phyloP scores from a whole-genome alignment of 2,888 invertebrate genomes.

The Pachymerium ferrugineum region DNA sequence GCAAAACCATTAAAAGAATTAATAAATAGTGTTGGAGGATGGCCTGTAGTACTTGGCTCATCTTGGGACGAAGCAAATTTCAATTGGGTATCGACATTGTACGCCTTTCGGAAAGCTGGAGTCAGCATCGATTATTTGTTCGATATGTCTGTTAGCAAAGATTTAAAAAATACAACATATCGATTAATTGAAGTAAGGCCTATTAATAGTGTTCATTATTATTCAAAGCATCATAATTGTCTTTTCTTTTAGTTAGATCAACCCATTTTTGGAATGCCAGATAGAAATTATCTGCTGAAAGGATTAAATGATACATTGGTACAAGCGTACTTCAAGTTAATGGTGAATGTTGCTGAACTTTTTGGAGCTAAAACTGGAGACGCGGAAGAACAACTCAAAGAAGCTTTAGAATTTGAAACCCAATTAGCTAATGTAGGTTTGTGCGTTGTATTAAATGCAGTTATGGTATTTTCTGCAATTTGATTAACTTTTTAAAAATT shows the following conservation, averaged over 20 bases:
- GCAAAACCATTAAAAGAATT: constrained; percentile 65
- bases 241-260: constrained; percentile 66
- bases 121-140: constrained; percentile 85
- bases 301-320: constrained; percentile 73
- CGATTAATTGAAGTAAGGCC: constrained; percentile 74
- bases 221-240: neutral
- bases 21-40: constrained; percentile 73
- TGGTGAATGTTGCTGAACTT: constrained; percentile 73
- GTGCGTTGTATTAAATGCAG: neutral
- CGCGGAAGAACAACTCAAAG: constrained; percentile 65
- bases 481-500: neutral
- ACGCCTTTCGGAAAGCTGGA: constrained; percentile 69
- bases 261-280: constrained; percentile 68
- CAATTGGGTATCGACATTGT: constrained; percentile 75
- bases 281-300: constrained; percentile 77
- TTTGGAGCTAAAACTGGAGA: constrained; percentile 68
- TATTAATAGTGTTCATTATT: neutral
- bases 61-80: constrained; percentile 63
- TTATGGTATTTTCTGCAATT: neutral
- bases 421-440: constrained; percentile 79
- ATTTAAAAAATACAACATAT: constrained; percentile 79
- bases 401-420: constrained; percentile 82
- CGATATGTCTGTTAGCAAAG: constrained; percentile 81
- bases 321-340: constrained; percentile 54
- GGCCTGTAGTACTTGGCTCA: constrained; percentile 80